Evolutionary conservation across 2,888 invertebrate species (phyloP), one percentile per base, ranked within the genome.

Genomic region (Empis stercorea): DNA sequence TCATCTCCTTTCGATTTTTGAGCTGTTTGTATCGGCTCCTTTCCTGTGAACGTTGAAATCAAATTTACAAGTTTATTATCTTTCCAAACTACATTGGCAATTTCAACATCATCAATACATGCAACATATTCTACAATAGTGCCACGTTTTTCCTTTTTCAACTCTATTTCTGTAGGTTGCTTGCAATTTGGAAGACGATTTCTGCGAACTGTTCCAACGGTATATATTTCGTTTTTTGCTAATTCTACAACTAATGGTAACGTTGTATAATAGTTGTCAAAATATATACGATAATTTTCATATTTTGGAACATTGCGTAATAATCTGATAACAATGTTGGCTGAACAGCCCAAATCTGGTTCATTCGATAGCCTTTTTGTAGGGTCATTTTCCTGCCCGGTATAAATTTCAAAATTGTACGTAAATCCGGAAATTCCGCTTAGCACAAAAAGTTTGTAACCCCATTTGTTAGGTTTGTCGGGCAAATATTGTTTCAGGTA

Each of bases 381-480:
- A 6, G 10, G 27, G 9, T 37, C 27, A 23, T 51, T 45, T 49
- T 52, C 53, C 41, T 47, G 48, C 11, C 49, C 52, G 36, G 51
- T 44, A 37, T 51, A 48, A 20, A 47, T 40, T 39, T 54, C 50
- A 44, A 54, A 46, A 45, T 52, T 49, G 46, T 56, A 57, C n/a
- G 52, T 49, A 45, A 49, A 55, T 14, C 55, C 56, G 30, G 49
- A 52, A 34, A 46, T 48, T 40, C 56, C 57, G 44, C 56, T 52
- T 10, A 58, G 48, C 17, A 56, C 53, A 46, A 45, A 55, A 20
- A 55, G 44, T 46, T 55, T 56, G 48, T 52, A 55, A n/a, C 55
- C 53, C 56, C 57, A 56, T 51, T 54, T 54, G 48, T 56, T 51
- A 15, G 54, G 56, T 47, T 56, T 57, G 27, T 51, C 52, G 4